Evolutionary conservation across 1,140 invertebrate genomes (phyloP).

Genomic region (Drosophila nigrodunni): DNA sequence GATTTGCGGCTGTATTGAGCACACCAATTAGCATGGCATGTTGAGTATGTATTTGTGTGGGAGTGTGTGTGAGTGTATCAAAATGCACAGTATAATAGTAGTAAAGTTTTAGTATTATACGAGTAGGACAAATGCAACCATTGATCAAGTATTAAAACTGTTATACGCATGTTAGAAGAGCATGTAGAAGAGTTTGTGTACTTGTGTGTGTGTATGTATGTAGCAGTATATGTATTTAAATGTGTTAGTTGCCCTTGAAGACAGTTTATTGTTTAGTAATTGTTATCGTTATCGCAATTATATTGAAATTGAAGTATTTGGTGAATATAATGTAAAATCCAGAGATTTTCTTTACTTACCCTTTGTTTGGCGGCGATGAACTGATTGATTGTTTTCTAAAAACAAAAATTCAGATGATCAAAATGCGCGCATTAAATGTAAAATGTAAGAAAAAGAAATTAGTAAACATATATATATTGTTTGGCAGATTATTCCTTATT

Average conservation of each 20-base stretch:
- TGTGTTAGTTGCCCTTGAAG: conserved; percentile 1
- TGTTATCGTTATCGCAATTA: conserved; percentile 3
- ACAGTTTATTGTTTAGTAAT: conserved; percentile 13
- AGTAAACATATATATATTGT: conserved; percentile 58
- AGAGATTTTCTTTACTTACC: conserved; percentile 60
- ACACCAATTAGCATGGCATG: conserved; percentile 26
- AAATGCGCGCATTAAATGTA: conserved; percentile 75
- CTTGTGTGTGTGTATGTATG: neutral
- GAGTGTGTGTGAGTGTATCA: conserved; percentile 26
- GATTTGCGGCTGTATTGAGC: conserved; percentile 86
- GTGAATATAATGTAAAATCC: conserved; percentile 39
- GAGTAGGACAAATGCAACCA: conserved; percentile 29
- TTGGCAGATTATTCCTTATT: conserved; percentile 19
- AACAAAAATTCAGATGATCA: conserved; percentile 76
- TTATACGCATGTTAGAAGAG: conserved; percentile 23
- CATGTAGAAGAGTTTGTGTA: conserved; percentile 12
- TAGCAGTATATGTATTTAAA: conserved; percentile 3
- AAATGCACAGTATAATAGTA: conserved; percentile 46
- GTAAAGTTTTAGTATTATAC: conserved; percentile 16
- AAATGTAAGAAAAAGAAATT: conserved; percentile 82
- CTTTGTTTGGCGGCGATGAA: conserved; percentile 75
- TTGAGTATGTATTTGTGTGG: conserved; percentile 36
- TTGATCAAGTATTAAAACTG: conserved; percentile 37
- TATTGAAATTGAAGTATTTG: conserved; percentile 8
- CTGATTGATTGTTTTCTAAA: conserved; percentile 82